phyloP scores from a whole-genome alignment of 2,888 invertebrate species.

The Catocala nupta region DNA sequence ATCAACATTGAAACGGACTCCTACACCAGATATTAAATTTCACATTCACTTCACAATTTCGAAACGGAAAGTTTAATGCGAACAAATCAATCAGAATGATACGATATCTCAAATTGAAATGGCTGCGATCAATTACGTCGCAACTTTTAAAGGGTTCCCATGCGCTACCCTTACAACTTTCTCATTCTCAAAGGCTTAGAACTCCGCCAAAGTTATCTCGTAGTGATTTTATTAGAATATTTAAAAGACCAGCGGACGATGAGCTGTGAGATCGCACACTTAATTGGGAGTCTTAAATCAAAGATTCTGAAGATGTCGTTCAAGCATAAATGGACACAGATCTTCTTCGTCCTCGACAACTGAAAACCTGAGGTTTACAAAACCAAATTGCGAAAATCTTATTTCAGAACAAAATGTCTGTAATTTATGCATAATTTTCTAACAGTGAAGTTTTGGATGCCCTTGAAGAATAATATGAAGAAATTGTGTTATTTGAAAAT shows the following conservation, averaged over 20 bases:
- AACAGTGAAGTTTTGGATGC: constrained; percentile 20
- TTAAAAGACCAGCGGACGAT: constrained; percentile 45
- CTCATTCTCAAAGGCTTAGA: constrained; percentile 52
- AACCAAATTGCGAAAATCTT: constrained; percentile 44
- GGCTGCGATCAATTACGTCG: constrained; percentile 52
- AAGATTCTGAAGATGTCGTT: constrained; percentile 37
- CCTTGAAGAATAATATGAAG: constrained; percentile 23
- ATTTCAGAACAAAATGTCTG: constrained; percentile 30
- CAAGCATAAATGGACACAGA: constrained; percentile 34
- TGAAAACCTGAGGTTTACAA: constrained; percentile 44
- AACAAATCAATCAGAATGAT: constrained; percentile 52
- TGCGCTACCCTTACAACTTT: constrained; percentile 51
- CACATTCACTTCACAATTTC: constrained; percentile 21
- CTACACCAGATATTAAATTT: constrained; percentile 31
- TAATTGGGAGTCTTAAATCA: constrained; percentile 29
- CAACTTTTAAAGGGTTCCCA: constrained; percentile 49
- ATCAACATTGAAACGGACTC: constrained; percentile 10
- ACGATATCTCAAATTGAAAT: constrained; percentile 56
- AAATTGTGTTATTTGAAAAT: constrained; percentile 22
- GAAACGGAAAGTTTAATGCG: constrained; percentile 36
- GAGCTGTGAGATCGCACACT: constrained; percentile 26
- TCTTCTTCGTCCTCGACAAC: constrained; percentile 39
- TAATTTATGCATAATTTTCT: constrained; percentile 35
- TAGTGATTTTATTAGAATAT: constrained; percentile 60
- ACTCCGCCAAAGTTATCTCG: constrained; percentile 50